phyloP scores from a whole-genome alignment of 1,140 invertebrate species.

The Drosophila carrolli region DNA sequence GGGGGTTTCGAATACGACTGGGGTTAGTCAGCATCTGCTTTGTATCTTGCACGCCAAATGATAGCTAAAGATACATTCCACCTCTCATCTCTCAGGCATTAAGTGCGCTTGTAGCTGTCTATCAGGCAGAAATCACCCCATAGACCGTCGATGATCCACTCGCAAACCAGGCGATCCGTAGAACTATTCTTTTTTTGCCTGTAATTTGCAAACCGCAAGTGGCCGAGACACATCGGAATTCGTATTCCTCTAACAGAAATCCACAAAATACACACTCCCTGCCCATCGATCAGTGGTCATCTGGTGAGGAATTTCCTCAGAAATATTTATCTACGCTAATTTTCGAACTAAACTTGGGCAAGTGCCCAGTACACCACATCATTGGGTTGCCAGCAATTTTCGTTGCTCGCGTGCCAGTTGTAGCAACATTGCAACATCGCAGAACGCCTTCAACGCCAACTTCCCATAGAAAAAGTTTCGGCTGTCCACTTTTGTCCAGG shows the following conservation, averaged over 20 bases:
- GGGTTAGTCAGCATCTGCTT: conserved; percentile 65
- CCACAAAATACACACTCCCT: conserved; percentile 25
- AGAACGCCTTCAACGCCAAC: conserved; percentile 57
- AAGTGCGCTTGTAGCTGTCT: conserved; percentile 73
- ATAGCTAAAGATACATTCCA: conserved; percentile 44
- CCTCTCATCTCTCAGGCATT: conserved; percentile 43
- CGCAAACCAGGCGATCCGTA: conserved; percentile 9
- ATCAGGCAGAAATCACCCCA: conserved; percentile 51
- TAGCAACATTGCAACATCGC: conserved; percentile 29
- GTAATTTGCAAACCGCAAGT: conserved; percentile 49
- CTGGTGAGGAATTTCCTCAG: conserved; percentile 56
- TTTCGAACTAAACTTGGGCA: conserved; percentile 63
- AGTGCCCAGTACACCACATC: conserved; percentile 71
- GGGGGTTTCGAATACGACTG: background rate
- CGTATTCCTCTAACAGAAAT: conserved; percentile 26
- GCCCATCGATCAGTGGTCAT: conserved; percentile 53
- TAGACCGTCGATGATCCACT: conserved; percentile 29
- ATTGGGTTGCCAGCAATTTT: conserved; percentile 61
- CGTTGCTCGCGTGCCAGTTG: conserved; percentile 69
- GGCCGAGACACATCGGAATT: conserved; percentile 39
- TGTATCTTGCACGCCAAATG: conserved; percentile 61
- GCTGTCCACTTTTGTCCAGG: conserved; percentile 28
- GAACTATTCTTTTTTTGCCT: background rate
- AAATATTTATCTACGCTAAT: conserved; percentile 83
- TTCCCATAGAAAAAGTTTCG: conserved; percentile 61